Evolutionary conservation across 2,888 invertebrate genomes (phyloP), one percentile per base, ranked within the genome.

Genomic region (Ormyrus nitidulus): DNA sequence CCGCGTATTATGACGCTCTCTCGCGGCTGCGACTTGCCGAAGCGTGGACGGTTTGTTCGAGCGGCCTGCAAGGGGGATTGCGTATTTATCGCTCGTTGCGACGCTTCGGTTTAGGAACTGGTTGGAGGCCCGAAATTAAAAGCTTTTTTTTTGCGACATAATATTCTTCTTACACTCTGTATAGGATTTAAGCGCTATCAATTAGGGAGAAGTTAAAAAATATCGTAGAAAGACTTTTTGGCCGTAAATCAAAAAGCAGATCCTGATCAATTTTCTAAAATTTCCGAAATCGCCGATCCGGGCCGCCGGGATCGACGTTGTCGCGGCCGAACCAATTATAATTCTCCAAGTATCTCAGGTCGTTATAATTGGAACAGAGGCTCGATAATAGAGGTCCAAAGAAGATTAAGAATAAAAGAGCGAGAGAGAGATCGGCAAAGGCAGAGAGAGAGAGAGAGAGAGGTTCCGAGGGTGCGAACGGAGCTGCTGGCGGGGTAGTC

Each of bases 361-460:
- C 85, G 87, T 88, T 89, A 88, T 90, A 89, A 90, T 89, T 89
- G 89, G 87, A 86, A 84, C 85, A 85, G 84, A 85, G 86, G 82
- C 81, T 49, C 49, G 87, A 89, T 89, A 89, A 89, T 89, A 86
- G 89, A 86, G 85, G 85, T 86, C 87, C 84, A 88, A 89, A 88
- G 89, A 89, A 89, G 90, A 90, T 90, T 89, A 89, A 88, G 87
- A 89, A 89, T 87, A 86, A 87, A 79, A 68, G 76, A 79, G 10
- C 59, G 51, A 49, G 46, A 9, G n/a, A 68, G 49, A 34, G 34
- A 61, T 8, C 19, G 34, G 61, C 7, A 34, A 44, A 8, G 34
- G 61, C 7, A 34, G 19, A 8, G 11, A 61, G 7, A 2, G 1
- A 61, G 34, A 19, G 70, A 71, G 66, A 19, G 70, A 71, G 66